phyloP scores from a whole-genome alignment of 2,113 vertebrate species.

The Gasterosteus aculeatus region DNA sequence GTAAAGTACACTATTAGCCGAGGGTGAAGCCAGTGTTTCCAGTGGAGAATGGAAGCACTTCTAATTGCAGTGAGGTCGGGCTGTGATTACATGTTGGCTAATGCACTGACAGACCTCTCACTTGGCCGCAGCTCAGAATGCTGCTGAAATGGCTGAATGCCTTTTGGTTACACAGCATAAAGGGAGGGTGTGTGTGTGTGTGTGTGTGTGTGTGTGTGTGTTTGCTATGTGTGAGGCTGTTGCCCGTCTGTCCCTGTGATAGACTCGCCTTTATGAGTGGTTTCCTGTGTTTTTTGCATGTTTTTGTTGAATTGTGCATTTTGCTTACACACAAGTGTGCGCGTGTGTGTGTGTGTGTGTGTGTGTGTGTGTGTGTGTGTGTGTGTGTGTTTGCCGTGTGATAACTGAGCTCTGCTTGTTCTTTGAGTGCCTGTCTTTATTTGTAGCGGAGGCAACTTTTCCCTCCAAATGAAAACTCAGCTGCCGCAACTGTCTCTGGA shows the following conservation, averaged over 20 bases:
- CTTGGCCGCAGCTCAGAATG: conserved; percentile 73
- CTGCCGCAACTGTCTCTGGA: conserved; percentile 57
- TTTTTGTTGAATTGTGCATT: conserved; percentile 51
- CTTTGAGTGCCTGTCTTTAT: conserved; percentile 69
- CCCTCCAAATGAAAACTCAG: conserved; percentile 69
- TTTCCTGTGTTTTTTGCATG: conserved; percentile 48
- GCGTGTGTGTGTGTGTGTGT: not conserved
- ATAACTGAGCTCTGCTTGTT: conserved; percentile 39
- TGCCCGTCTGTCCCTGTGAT: conserved; percentile 58
- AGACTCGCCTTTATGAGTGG: conserved; percentile 36
- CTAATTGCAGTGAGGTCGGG: conserved; percentile 81
- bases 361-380: not conserved
- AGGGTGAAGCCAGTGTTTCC: conserved; percentile 73
- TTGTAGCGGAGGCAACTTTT: conserved; percentile 70
- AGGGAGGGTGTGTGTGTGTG: conserved; percentile 61
- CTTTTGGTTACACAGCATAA: conserved; percentile 76
- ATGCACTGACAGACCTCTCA: conserved; percentile 77
- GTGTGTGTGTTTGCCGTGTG: conserved; percentile 34
- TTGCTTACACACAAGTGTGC: conserved; percentile 13
- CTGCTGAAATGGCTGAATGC: conserved; percentile 76
- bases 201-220: conserved; percentile 47
- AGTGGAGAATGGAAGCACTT: conserved; percentile 76
- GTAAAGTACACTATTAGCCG: conserved; percentile 78
- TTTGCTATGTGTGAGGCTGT: conserved; percentile 46
- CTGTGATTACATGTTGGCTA: conserved; percentile 81